Percentiles rank a stretch among this genome's conserved stretches.
Conservation (phyloP, 2,113 vertebrate genomes). For the Oreochromis niloticus region DNA sequence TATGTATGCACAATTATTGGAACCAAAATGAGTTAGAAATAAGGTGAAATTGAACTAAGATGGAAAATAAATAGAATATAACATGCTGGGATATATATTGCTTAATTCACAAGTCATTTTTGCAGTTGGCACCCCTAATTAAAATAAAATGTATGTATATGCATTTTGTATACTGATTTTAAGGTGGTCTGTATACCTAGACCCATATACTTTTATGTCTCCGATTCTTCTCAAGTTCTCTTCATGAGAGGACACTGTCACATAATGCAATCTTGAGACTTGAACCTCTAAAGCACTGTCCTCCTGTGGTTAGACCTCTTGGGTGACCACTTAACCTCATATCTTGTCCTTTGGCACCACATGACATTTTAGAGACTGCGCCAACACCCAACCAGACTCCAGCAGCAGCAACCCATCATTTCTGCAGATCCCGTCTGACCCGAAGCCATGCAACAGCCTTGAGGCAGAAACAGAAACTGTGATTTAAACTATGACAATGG, state of each 20-base stretch:
- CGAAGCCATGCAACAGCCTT: not conserved
- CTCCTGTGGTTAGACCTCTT: not conserved
- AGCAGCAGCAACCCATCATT: not conserved
- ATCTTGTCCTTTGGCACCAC: not conserved
- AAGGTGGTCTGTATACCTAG: not conserved
- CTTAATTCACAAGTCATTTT: not conserved
- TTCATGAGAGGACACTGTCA: not conserved
- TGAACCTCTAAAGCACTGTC: not conserved
- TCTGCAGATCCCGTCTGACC: not conserved
- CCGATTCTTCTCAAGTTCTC: not conserved
- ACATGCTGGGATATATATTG: not conserved
- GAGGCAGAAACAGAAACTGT: not conserved
- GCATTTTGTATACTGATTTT: not conserved
- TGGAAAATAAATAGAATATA: not conserved
- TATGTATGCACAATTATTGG: not conserved
- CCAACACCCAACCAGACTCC: not conserved
- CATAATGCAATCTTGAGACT: not conserved
- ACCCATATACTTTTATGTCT: not conserved
- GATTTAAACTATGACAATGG: not conserved
- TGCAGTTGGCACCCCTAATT: not conserved
- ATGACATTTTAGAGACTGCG: not conserved
- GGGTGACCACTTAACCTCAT: slow-evolving; percentile 18
- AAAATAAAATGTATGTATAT: not conserved
- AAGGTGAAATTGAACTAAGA: not conserved
- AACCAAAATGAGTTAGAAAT: not conserved